Evolutionary conservation across 30 jellyfish, hydroid and myxozoan species (phyloP).

Genomic region (Calvadosia cruxmelitensis): DNA sequence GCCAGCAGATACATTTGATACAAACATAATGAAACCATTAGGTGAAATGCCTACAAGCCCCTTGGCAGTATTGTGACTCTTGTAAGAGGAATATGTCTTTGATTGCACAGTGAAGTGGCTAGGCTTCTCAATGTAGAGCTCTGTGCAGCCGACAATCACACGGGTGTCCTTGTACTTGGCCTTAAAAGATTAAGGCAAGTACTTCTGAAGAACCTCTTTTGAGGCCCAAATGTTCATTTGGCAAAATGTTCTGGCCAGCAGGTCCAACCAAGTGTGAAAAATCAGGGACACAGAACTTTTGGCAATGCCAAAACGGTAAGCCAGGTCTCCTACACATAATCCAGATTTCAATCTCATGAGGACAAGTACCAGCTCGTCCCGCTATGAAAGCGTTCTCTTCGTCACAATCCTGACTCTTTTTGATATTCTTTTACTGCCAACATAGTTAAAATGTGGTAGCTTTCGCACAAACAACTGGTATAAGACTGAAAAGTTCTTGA

Average conservation of each 20-base stretch:
- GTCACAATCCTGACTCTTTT: no score
- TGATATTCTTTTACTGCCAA: background rate
- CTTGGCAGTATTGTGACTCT: slow-evolving; percentile 43
- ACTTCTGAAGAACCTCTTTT: background rate
- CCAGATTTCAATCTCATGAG: background rate
- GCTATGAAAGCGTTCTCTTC: no score
- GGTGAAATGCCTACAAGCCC: slow-evolving; percentile 36
- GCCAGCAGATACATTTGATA: slow-evolving; percentile 34
- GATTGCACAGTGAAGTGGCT: background rate
- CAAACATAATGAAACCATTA: slow-evolving; percentile 29
- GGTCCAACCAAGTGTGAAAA: background rate
- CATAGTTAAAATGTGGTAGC: background rate
- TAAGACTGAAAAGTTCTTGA: background rate
- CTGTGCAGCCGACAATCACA: background rate
- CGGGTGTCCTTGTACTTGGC: background rate
- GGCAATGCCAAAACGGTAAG: background rate
- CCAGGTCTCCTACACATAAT: background rate
- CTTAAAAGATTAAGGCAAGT: background rate
- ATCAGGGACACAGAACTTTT: background rate
- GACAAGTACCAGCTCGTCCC: background rate
- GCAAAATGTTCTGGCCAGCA: background rate
- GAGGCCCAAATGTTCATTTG: background rate
- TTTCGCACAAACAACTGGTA: background rate
- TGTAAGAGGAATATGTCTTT: slow-evolving; percentile 10
- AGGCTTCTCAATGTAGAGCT: background rate